A percentile compares a stretch with the other conserved stretches of the same genome.
phyloP scores from a whole-genome alignment of 2,797 vertebrate genomes.

The Lithobates pipiens region DNA sequence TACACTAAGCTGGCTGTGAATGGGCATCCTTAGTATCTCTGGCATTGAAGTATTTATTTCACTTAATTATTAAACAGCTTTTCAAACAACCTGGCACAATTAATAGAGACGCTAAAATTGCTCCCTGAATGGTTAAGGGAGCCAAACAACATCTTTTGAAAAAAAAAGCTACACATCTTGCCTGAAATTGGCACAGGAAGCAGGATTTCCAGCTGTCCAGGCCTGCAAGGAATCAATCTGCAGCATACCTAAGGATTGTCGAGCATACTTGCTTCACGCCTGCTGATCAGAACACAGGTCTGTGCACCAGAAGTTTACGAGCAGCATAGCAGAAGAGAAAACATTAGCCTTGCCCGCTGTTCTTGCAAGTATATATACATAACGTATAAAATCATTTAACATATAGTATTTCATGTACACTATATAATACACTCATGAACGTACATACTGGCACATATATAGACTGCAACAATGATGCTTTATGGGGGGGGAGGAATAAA shows the following conservation, averaged over 20 bases:
- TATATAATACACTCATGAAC: too few relatives aligned
- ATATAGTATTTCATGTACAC: too few relatives aligned
- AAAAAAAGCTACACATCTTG: constrained; percentile 60
- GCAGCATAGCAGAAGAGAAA: constrained; percentile 65
- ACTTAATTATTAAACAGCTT: constrained; percentile 62
- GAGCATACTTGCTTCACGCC: constrained; percentile 57
- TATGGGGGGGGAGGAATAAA: too few relatives aligned
- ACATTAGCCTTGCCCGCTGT: constrained; percentile 62
- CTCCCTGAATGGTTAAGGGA: constrained; percentile 60
- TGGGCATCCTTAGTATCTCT: constrained; percentile 54
- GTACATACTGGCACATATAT: too few relatives aligned
- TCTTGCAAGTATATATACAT: constrained; percentile 25
- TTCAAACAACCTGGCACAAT: constrained; percentile 67
- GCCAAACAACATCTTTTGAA: constrained; percentile 66
- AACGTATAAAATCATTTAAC: too few relatives aligned
- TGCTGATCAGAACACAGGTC: constrained; percentile 65
- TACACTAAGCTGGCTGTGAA: constrained; percentile 49
- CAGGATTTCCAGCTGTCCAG: constrained; percentile 71
- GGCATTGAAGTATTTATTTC: constrained; percentile 57
- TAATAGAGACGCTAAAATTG: constrained; percentile 63
- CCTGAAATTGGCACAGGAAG: constrained; percentile 69
- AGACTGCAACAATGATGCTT: too few relatives aligned
- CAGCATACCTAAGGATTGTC: constrained; percentile 66
- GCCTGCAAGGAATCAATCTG: constrained; percentile 71
- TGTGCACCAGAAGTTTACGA: constrained; percentile 62